Percentiles rank a stretch among this genome's conserved stretches.
Conservation (phyloP, 2,888 invertebrate species). For the Lycia hirtaria region DNA sequence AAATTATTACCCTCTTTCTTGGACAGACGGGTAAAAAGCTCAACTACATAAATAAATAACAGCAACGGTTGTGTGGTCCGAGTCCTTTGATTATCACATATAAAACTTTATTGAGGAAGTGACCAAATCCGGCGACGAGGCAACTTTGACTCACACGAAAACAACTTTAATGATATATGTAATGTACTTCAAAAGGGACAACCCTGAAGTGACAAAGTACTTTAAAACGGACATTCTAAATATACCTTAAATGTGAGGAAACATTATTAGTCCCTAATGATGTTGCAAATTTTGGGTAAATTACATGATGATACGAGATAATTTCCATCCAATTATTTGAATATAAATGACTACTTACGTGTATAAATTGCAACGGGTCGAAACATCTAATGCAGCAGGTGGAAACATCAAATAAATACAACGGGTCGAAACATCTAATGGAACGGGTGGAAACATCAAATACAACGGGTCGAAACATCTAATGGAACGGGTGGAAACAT, state of each 20-base stretch:
- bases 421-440: too few species aligned
- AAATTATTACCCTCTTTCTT: too few species aligned
- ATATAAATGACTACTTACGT: background rate
- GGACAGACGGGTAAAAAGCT: background rate
- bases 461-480: too few species aligned
- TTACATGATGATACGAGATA: background rate
- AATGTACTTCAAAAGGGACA: conserved; percentile 1
- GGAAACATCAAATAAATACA: too few species aligned
- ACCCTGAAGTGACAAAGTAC: background rate
- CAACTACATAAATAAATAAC: conserved; percentile 17
- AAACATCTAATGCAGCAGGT: too few species aligned
- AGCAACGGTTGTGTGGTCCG: conserved; percentile 54
- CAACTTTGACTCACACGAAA: background rate
- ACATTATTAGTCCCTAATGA: background rate
- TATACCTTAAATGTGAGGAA: background rate
- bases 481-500: too few species aligned
- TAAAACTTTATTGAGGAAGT: conserved; percentile 81
- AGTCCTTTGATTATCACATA: conserved; percentile 69
- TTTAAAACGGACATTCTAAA: background rate
- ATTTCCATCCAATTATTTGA: conserved; percentile 1
- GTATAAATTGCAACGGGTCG: too few species aligned
- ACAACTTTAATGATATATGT: background rate
- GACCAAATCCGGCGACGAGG: conserved; percentile 61
- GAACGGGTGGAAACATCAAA: too few species aligned
- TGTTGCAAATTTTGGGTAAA: background rate